Evolutionary conservation across 2,888 invertebrate species (phyloP).

Genomic region (Homarus gammarus): DNA sequence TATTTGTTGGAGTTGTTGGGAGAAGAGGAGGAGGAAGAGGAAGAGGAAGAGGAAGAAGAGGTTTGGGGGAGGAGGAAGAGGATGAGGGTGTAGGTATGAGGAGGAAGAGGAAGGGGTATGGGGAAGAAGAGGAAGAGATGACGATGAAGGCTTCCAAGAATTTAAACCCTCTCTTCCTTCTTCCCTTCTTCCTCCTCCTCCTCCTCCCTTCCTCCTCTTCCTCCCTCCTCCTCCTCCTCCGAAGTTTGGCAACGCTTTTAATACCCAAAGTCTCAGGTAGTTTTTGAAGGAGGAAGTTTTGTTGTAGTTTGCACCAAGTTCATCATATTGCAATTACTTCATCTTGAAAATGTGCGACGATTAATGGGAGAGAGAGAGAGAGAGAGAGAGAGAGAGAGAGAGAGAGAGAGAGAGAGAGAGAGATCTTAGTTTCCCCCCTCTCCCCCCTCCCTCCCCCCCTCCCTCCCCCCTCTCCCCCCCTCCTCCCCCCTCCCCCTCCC

Average conservation of each 20-base stretch:
- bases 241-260: constrained; percentile 4
- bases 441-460: no score
- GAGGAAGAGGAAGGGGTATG: not conserved
- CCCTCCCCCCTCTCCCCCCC: not conserved
- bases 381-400: not conserved
- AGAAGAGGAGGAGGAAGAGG: not conserved
- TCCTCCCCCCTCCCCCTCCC: not conserved
- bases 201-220: not conserved
- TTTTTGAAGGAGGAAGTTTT: not conserved
- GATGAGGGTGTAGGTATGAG: no score
- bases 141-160: not conserved
- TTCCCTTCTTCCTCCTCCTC: not conserved
- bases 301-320: not conserved
- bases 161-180: not conserved
- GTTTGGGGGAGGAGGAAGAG: no score
- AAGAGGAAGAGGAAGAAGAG: not conserved
- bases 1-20: not conserved
- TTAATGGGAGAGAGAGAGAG: not conserved
- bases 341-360: not conserved
- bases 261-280: not conserved
- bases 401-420: not conserved
- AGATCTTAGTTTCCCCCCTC: not conserved
- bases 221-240: not conserved
- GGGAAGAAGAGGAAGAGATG: no score
- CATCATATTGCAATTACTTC: constrained; percentile 1